Percentiles rank a stretch among this genome's conserved stretches.
phyloP scores from a whole-genome alignment of 2,113 vertebrate species.

The Jacana jacana region DNA sequence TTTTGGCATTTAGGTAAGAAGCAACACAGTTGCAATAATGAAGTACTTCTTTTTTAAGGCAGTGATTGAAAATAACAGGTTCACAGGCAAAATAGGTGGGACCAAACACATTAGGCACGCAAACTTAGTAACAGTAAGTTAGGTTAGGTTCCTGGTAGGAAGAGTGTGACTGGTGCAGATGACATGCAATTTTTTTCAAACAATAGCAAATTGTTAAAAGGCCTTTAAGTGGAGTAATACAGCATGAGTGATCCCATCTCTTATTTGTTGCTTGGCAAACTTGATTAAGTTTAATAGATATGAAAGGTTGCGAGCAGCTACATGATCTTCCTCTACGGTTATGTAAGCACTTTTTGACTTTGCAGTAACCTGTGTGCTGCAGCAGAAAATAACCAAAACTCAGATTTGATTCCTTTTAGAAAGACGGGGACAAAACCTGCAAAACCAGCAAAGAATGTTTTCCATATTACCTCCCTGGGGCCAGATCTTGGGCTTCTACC shows the following conservation, averaged over 20 bases:
- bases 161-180: not conserved
- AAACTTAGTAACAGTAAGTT: not conserved
- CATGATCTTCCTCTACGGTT: not conserved
- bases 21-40: not conserved
- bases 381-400: not conserved
- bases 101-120: not conserved
- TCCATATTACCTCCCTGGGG: not conserved
- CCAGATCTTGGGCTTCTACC: not conserved
- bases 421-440: not conserved
- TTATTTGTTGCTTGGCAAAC: not conserved
- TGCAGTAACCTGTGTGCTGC: not conserved
- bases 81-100: not conserved
- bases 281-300: constrained; percentile 12
- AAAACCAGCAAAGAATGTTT: not conserved
- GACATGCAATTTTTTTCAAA: not conserved
- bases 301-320: not conserved
- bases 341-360: not conserved
- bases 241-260: not conserved
- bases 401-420: not conserved
- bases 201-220: not conserved
- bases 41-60: not conserved
- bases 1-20: not conserved
- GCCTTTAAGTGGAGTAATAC: not conserved
- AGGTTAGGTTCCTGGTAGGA: not conserved
- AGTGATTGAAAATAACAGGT: constrained; percentile 23